Percentiles rank a stretch among this genome's conserved stretches.
Conservation (phyloP, 2,113 vertebrate genomes). For the Picathartes gymnocephalus region DNA sequence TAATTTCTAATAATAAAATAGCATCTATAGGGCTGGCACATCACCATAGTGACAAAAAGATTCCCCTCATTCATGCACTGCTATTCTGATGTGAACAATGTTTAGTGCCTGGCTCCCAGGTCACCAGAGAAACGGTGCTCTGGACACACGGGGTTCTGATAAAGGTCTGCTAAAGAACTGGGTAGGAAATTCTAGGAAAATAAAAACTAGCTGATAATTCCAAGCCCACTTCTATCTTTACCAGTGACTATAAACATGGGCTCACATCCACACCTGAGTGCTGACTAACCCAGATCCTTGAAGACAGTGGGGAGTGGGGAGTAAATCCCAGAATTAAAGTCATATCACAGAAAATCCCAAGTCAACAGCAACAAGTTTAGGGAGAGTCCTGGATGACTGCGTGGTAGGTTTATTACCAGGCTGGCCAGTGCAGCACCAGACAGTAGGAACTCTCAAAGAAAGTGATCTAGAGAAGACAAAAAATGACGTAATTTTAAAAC, state of each 20-base stretch:
- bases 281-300: not conserved
- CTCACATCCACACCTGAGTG: not conserved
- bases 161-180: not conserved
- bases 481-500: not conserved
- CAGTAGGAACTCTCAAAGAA: not conserved
- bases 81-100: not conserved
- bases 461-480: not conserved
- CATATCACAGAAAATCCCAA: not conserved
- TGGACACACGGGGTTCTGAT: rapidly evolving
- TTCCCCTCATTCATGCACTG: not conserved
- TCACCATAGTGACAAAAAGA: slow-evolving; percentile 53
- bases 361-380: not conserved
- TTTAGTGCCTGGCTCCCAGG: not conserved
- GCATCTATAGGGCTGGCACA: not conserved
- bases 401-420: not conserved
- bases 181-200: not conserved
- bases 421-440: not conserved
- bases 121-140: not conserved
- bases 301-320: not conserved
- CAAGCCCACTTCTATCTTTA: not conserved
- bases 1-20: slow-evolving; percentile 59
- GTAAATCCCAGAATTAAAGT: not conserved
- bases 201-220: not conserved
- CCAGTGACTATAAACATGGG: not conserved
- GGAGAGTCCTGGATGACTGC: not conserved